phyloP scores from a whole-genome alignment of 1,140 invertebrate species.

The Meteorus sp. region DNA sequence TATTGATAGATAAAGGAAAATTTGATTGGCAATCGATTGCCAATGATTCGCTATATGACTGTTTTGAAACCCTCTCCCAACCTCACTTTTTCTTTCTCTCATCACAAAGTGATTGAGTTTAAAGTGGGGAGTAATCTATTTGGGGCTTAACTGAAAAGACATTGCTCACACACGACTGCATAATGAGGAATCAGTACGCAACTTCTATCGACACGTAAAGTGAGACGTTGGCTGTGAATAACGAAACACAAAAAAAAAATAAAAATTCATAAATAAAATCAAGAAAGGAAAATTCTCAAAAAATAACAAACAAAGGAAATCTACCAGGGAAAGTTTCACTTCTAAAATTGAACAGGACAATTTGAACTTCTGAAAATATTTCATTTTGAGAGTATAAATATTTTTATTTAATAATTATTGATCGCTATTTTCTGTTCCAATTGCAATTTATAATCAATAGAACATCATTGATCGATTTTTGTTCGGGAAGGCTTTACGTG shows the following conservation, averaged over 20 bases:
- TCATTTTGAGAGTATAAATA: too few species aligned
- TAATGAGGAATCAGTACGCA: slow-evolving; percentile 30
- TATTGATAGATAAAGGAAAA: not conserved
- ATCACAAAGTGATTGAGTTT: too few species aligned
- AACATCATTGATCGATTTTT: slow-evolving; percentile 12
- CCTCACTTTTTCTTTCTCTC: too few species aligned
- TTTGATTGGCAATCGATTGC: slow-evolving; percentile 42
- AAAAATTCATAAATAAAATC: not conserved
- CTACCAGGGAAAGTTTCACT: too few species aligned
- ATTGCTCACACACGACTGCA: slow-evolving; percentile 38
- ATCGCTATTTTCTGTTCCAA: too few species aligned
- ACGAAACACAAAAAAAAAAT: slow-evolving; percentile 11
- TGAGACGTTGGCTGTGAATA: slow-evolving; percentile 10
- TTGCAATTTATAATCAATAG: not conserved
- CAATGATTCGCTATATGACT: too few species aligned
- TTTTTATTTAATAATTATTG: too few species aligned
- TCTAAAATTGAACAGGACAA: too few species aligned
- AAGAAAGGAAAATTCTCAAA: too few species aligned
- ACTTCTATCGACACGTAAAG: slow-evolving; percentile 22
- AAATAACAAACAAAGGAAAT: too few species aligned
- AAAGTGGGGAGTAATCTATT: slow-evolving; percentile 58
- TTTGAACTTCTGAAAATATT: too few species aligned
- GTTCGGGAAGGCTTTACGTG: slow-evolving; percentile 5
- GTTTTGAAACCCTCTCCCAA: too few species aligned
- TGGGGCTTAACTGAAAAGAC: slow-evolving; percentile 43